Evolutionary conservation across 2,888 invertebrate species (phyloP), one percentile per base, ranked within the genome.

Genomic region (Lymantria monacha): DNA sequence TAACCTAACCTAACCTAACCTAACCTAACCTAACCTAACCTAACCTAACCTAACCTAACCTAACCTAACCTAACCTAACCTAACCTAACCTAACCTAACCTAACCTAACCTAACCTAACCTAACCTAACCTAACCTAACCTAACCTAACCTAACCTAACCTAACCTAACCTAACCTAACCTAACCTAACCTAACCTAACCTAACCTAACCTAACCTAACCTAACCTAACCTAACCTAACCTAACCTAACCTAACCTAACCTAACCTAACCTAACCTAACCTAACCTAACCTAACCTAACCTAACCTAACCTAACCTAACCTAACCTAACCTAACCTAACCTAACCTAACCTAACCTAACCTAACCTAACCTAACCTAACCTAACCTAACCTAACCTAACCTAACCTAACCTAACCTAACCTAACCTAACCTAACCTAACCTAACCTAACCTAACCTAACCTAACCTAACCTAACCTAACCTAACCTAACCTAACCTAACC

Each of bases 131-230:
- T 53, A 53, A 53, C 53, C 53, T 53, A 48, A 53, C 48, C 48
- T 53, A 48, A 53, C 48, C 48, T 46, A 53, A 49, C 49, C 52
- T 48, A 41, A 44, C 43, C 51, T 11, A n/a, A 9, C 37, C n/a
- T n/a, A n/a, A 37, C 37, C 30, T 30, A 45, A 46, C 37, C 48
- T 42, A 42, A 30, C 37, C 31, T 41, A 45, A 44, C 44, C 31
- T 40, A 40, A 44, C 44, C 44, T 44, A 41, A 49, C 33, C 44
- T 44, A 38, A 38, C 46, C 38, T 40, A 46, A 46, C 49, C 44
- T 43, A 43, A 55, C 55, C 55, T 53, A 53, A 53, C 53, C 53
- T 53, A 48, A 53, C 48, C 48, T 53, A 48, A 53, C 48, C 48
- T 46, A 53, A 49, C 49, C 52, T 48, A 41, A 44, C 43, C 51